Evolutionary conservation across 1,140 invertebrate genomes (phyloP).

Genomic region (Ladona fulva): DNA sequence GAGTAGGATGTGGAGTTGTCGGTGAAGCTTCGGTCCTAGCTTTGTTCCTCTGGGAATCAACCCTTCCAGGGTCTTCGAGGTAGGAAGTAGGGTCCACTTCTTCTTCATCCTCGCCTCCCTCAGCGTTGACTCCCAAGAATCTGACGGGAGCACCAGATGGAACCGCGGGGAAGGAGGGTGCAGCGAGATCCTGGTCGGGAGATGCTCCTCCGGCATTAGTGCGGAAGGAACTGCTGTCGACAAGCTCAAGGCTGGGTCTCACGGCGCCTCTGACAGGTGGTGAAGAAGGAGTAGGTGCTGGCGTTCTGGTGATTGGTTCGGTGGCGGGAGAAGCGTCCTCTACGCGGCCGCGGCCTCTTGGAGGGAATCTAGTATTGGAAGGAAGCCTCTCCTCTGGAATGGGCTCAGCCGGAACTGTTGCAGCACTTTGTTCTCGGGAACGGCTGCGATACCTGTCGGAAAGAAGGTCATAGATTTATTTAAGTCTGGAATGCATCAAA

Average conservation of each 20-base stretch:
- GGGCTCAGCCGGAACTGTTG: not conserved
- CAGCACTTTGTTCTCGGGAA: not conserved
- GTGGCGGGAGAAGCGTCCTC: constrained; percentile 33
- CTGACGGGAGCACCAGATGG: constrained; percentile 10
- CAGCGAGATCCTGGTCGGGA: constrained; percentile 17
- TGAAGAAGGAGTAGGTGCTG: constrained; percentile 14
- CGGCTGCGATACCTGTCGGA: not conserved
- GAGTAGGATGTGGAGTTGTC: not conserved
- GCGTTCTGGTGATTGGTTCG: constrained; percentile 4
- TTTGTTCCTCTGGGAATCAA: not conserved
- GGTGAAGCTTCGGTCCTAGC: not conserved
- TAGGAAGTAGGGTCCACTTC: not conserved
- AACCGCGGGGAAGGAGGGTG: constrained; percentile 6
- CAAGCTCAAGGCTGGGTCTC: constrained; percentile 60
- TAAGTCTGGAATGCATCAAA: too few species aligned
- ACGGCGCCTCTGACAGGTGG: constrained; percentile 34
- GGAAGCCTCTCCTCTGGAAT: constrained; percentile 55
- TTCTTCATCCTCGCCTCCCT: not conserved
- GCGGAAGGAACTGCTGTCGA: constrained; percentile 69
- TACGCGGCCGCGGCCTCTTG: constrained; percentile 50
- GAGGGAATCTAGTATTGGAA: constrained; percentile 66
- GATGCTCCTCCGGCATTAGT: constrained; percentile 43
- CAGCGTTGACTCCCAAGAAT: not conserved
- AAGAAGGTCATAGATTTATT: not conserved
- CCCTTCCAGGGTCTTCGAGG: not conserved